phyloP scores from a whole-genome alignment of 2,113 vertebrate genomes.

The Apodemus sylvaticus region DNA sequence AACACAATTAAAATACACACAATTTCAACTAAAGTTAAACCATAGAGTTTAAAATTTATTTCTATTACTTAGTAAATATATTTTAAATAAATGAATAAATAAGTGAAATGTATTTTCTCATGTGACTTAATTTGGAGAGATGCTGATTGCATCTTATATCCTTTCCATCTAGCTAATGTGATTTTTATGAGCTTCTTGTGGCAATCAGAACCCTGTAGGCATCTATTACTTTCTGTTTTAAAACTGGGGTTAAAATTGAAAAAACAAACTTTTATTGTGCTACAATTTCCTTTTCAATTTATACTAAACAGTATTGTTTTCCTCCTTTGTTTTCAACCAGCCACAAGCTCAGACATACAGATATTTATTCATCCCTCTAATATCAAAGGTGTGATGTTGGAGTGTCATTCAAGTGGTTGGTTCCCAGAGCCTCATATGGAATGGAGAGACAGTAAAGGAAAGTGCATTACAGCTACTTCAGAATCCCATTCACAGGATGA shows the following conservation, averaged over 20 bases:
- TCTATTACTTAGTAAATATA: not conserved
- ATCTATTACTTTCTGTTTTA: not conserved
- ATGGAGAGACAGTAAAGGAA: not conserved
- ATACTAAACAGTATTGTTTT: not conserved
- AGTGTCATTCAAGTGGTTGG: not conserved
- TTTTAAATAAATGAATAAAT: not conserved
- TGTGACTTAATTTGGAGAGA: not conserved
- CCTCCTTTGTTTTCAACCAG: not conserved
- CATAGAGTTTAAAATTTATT: not conserved
- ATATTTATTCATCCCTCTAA: not conserved
- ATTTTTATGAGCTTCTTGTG: not conserved
- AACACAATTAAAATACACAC: not conserved
- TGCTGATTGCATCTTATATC: not conserved
- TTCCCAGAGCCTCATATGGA: not conserved
- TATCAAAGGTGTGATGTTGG: not conserved
- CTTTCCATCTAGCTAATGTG: rapidly evolving
- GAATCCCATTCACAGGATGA: not conserved
- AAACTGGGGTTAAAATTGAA: not conserved
- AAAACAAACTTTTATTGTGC: not conserved
- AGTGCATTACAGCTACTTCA: not conserved
- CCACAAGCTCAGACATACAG: not conserved
- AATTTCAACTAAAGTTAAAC: not conserved
- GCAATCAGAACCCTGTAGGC: not conserved
- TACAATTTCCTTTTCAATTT: not conserved
- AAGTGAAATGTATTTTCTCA: not conserved